Base-by-base conservation (phyloP, 2,113 vertebrate genomes). In the Agelaius phoeniceus region DNA sequence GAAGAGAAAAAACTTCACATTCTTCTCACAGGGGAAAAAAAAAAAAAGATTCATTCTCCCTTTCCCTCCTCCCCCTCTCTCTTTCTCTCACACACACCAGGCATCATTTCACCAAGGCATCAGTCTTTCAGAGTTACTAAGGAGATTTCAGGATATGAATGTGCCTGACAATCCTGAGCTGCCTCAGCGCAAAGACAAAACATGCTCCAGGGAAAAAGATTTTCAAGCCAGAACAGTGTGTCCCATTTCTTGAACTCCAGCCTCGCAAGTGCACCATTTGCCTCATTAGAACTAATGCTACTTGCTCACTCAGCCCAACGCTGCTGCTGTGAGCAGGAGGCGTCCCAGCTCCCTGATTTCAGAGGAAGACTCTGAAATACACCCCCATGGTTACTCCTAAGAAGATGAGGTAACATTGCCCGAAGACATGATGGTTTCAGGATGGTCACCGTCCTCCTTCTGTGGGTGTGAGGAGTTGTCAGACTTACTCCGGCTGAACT, bases 391-490 rank as follows among this genome's bases (percentile, higher is more conserved):
- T 93, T 86, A 83, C 12, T 91, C 79, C 97, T 99, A 99, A 82
- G 99, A 99, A 13, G 99, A 99, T 19, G 99, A 99, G 78, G 98
- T 98, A 97, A 99, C 92, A 48, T 99, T 99, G 63, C 98, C 99
- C 1, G 99, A 99, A 72, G 99, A 99, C 96, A 98, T 98, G 37
- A 98, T 97, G 9, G 98, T 99, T 95, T 99, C 99, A 3, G 98
- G 99, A 28, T 96, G 98, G 72, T 99, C 98, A 3, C 97, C 98
- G 54, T 99, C 99, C 28, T 99, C 99, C 94, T 99, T 99, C 98
- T 99, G 99, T 13, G 99, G 99, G 84, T 99, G 99, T 37, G 99
- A 99, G 17, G 99, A 99, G 97, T 99, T 99, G 97, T 99, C 99
- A 0, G 99, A 99, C 92, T 98, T 99, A 97, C 99, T 99, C 92